Evolutionary conservation across 2,797 vertebrate genomes (phyloP).

Genomic region (Euthynnus affinis): DNA sequence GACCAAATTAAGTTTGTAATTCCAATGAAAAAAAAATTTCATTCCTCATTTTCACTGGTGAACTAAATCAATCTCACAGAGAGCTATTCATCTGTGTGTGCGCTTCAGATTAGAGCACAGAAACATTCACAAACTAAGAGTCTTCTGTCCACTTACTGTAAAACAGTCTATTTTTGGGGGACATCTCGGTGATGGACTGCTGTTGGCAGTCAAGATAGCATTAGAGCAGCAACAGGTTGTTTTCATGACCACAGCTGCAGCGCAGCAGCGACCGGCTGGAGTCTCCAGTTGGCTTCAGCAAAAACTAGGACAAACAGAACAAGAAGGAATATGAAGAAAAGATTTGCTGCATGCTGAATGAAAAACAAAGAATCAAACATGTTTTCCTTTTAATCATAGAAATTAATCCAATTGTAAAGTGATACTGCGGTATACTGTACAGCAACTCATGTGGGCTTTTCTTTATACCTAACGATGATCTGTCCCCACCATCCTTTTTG

Average conservation of each 20-base stretch:
- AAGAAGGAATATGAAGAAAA: background rate
- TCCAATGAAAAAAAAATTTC: background rate
- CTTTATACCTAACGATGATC: background rate
- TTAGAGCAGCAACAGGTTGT: constrained; percentile 21
- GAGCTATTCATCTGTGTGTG: background rate
- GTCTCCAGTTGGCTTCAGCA: background rate
- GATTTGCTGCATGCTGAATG: background rate
- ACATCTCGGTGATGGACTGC: background rate
- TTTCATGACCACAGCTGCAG: constrained; percentile 42
- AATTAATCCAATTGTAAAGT: background rate
- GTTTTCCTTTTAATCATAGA: background rate
- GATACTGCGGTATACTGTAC: background rate
- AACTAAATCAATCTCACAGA: constrained; percentile 6
- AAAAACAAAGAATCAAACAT: background rate
- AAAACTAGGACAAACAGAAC: constrained; percentile 4
- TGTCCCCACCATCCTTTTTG: constrained; percentile 7
- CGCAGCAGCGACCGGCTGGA: constrained; percentile 5
- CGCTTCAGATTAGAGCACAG: background rate
- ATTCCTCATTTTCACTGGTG: background rate
- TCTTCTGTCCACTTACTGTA: background rate
- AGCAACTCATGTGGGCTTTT: background rate
- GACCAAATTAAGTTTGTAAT: background rate
- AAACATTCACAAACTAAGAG: background rate
- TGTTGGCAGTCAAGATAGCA: background rate
- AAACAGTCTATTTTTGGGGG: constrained; percentile 11